Evolutionary conservation across 2,888 invertebrate species (phyloP).

Genomic region (Platynereis dumerilii): DNA sequence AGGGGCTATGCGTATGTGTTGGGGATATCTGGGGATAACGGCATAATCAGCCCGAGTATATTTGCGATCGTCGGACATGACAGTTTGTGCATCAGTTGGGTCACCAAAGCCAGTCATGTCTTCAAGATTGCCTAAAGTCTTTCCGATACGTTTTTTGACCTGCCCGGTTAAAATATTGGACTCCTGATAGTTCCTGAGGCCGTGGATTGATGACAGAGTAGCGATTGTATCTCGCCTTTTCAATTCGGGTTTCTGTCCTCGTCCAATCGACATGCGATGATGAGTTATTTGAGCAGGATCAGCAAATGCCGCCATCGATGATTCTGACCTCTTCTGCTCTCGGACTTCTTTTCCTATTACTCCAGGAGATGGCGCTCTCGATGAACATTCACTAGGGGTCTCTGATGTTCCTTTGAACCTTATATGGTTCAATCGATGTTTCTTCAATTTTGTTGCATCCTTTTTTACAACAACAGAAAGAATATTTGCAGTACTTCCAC

Average conservation of each 20-base stretch:
- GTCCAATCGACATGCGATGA: no score
- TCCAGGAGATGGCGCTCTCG: background rate
- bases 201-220: background rate
- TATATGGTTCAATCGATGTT: background rate
- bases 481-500: slow-evolving; percentile 22
- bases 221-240: no score
- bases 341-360: background rate
- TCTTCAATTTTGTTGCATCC: background rate
- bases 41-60: slow-evolving; percentile 47
- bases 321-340: background rate
- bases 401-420: background rate
- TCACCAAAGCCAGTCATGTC: slow-evolving; percentile 20
- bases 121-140: slow-evolving; percentile 4
- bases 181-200: slow-evolving; percentile 13
- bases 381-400: no score
- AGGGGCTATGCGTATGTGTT: slow-evolving; percentile 52
- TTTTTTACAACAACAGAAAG: background rate
- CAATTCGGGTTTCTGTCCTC: no score
- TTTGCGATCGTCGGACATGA: slow-evolving; percentile 10
- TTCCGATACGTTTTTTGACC: slow-evolving; percentile 8
- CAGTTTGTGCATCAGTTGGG: slow-evolving; percentile 2
- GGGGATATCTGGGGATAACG: slow-evolving; percentile 46
- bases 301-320: background rate
- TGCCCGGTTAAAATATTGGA: slow-evolving; percentile 10
- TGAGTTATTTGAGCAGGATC: background rate